Evolutionary conservation across 2,888 invertebrate genomes (phyloP).

Genomic region (Meteorus cinctellus): DNA sequence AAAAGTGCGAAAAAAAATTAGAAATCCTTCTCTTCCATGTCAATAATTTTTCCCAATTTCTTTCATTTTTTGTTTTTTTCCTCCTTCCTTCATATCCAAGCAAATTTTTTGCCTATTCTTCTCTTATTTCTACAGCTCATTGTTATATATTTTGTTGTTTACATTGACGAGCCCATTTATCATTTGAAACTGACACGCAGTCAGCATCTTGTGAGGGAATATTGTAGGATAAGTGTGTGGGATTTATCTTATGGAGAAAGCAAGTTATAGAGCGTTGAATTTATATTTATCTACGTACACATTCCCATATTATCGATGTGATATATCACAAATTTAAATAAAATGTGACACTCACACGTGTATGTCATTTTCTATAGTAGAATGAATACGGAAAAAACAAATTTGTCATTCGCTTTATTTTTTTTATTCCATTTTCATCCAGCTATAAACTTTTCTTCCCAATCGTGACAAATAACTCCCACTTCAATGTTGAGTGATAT

Average conservation of each 20-base stretch:
- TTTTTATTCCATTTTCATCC: neutral
- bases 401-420: neutral
- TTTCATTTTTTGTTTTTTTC: neutral
- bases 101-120: neutral
- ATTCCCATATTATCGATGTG: neutral
- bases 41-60: neutral
- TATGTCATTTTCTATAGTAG: neutral
- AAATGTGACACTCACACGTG: neutral
- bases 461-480: neutral
- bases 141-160: conserved; percentile 6
- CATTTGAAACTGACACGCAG: conserved; percentile 22
- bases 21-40: neutral
- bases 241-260: neutral
- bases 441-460: neutral
- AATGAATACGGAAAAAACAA: neutral
- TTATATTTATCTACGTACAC: neutral
- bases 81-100: no score
- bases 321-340: neutral
- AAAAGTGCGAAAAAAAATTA: neutral
- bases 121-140: neutral
- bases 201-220: neutral
- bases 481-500: neutral
- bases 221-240: neutral
- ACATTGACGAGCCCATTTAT: conserved; percentile 38
- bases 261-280: neutral